Conservation (phyloP, 2,113 vertebrate species). For the Ophiodon elongatus region DNA sequence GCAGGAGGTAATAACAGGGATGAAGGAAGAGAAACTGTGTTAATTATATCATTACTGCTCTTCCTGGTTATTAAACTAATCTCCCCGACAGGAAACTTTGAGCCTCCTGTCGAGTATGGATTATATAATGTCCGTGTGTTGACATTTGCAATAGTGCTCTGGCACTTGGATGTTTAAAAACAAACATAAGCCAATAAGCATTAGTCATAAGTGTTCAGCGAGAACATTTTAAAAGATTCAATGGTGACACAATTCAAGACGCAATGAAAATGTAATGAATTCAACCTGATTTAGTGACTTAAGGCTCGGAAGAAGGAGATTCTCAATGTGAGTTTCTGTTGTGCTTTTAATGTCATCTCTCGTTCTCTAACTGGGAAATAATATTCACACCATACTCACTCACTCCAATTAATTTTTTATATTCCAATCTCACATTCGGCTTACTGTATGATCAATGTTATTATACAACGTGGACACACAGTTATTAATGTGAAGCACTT, state of each 20-base stretch:
- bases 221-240: not conserved
- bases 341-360: conserved; percentile 3
- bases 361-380: conserved; percentile 2
- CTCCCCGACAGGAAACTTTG: conserved; percentile 13
- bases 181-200: not conserved
- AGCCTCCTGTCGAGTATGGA: not conserved
- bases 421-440: not conserved
- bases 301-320: not conserved
- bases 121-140: conserved; percentile 1
- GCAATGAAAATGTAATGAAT: conserved; percentile 12
- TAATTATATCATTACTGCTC: conserved; percentile 31
- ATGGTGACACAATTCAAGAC: not conserved
- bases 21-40: conserved; percentile 18
- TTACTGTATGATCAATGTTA: conserved; percentile 3
- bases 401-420: conserved; percentile 6
- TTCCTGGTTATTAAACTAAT: conserved; percentile 49
- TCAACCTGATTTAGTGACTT: conserved; percentile 5
- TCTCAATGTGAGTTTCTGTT: conserved; percentile 2
- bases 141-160: not conserved
- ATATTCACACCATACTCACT: not conserved
- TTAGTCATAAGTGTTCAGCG: not conserved
- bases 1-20: not conserved
- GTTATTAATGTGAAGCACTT: conserved; percentile 15
- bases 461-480: conserved; percentile 2
- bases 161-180: not conserved